Conservation (phyloP, 2,797 vertebrate genomes). For the Bradypodion pumilum region DNA sequence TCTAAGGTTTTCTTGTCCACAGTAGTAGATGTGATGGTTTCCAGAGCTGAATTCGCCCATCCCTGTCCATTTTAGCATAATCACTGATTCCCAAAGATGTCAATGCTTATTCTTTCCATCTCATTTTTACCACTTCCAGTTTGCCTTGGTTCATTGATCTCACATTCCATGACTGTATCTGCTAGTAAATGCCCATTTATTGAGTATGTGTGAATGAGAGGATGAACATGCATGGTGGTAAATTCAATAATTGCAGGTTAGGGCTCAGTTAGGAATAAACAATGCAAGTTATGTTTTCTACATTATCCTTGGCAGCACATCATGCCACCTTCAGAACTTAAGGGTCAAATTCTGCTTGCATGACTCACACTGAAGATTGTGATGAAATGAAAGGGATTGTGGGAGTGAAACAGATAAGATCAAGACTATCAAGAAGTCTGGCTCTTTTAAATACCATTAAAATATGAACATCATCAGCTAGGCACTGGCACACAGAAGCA, state of each 20-base stretch:
- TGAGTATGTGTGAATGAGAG: slow-evolving; percentile 21
- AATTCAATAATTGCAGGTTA: slow-evolving; percentile 25
- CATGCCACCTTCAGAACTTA: background rate
- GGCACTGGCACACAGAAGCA: slow-evolving; percentile 20
- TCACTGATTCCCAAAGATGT: no score
- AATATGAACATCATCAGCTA: background rate
- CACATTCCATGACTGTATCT: slow-evolving; percentile 42
- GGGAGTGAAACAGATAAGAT: rapidly evolving
- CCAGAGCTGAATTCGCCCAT: no score
- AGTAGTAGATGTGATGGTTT: no score
- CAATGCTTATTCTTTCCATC: no score
- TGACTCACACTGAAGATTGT: background rate
- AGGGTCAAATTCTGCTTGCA: background rate
- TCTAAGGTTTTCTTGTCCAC: no score
- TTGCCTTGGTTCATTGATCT: no score
- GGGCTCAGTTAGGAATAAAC: slow-evolving; percentile 30
- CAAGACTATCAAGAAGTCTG: background rate
- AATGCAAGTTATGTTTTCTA: slow-evolving; percentile 25
- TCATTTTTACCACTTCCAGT: no score
- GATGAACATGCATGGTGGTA: slow-evolving; percentile 15
- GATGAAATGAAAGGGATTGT: slow-evolving; percentile 6
- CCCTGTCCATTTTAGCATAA: no score
- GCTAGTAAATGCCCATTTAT: slow-evolving; percentile 21
- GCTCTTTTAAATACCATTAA: background rate
- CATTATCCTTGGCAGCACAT: slow-evolving; percentile 17